A percentile compares a stretch with the other conserved stretches of the same genome.
Conservation (phyloP, 1,140 invertebrate genomes). For the Drosophila melanica region DNA sequence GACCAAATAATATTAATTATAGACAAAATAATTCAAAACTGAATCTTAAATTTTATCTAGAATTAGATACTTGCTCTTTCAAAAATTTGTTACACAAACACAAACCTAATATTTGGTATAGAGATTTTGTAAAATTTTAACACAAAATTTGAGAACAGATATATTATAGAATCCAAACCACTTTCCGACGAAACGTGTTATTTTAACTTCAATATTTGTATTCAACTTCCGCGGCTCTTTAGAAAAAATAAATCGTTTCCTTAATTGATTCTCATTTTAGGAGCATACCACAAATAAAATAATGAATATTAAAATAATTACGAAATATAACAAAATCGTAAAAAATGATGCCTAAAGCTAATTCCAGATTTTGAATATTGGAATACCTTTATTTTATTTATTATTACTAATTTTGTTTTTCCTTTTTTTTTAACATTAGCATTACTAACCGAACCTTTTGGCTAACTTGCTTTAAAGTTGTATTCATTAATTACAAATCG, state of each 20-base stretch:
- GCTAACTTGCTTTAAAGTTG: constrained; percentile 13
- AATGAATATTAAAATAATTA: constrained; percentile 4
- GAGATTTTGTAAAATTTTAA: too few relatives aligned
- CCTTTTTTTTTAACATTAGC: too few relatives aligned
- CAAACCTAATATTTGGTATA: too few relatives aligned
- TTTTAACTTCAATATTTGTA: not conserved
- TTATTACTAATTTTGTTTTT: not conserved
- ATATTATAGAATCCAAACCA: not conserved
- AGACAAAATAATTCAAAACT: too few relatives aligned
- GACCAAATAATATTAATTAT: too few relatives aligned
- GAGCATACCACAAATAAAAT: too few relatives aligned
- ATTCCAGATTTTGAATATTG: not conserved
- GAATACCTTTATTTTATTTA: not conserved
- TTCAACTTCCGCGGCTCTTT: not conserved
- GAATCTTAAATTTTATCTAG: too few relatives aligned
- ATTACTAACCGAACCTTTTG: not conserved
- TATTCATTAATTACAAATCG: constrained; percentile 26
- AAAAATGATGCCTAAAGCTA: not conserved
- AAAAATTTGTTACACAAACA: too few relatives aligned
- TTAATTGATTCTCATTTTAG: not conserved
- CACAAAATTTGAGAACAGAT: too few relatives aligned
- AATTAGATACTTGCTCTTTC: too few relatives aligned
- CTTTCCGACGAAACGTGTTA: not conserved
- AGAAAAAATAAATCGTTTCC: too few relatives aligned
- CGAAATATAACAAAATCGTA: not conserved